These are phyloP conservation scores for Cyanoramphus novaezelandiae DNA, from an alignment of 2,113 vertebrate genomes.

Conservation along the genomic window DNA sequence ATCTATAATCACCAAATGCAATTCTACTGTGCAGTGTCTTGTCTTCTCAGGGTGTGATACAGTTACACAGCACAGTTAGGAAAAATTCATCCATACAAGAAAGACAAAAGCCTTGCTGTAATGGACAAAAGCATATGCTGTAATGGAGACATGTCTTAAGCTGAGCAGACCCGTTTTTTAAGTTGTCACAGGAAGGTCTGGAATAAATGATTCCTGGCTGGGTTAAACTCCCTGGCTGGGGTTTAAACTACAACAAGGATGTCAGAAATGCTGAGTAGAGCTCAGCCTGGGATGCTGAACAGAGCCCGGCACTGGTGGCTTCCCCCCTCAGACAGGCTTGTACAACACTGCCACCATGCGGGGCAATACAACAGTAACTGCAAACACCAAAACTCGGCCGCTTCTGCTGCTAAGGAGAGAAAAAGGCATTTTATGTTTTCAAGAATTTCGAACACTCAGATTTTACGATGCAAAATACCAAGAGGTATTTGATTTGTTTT, in stretches of 20 bases:
- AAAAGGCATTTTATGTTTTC: neutral
- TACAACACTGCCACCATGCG: slow-evolving; percentile 30
- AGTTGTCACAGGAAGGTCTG: neutral
- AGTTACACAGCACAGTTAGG: neutral
- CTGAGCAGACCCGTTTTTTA: neutral
- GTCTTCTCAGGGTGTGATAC: neutral
- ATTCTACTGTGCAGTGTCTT: neutral
- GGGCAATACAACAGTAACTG: neutral
- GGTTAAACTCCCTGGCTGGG: neutral
- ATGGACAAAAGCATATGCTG: neutral
- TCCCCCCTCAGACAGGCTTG: neutral
- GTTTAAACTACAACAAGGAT: neutral
- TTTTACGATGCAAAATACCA: neutral
- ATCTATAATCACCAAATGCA: neutral
- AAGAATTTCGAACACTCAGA: neutral
- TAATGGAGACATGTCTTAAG: neutral
- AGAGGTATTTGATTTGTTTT: neutral
- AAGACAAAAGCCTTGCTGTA: neutral
- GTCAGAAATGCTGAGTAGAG: no score
- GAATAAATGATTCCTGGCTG: neutral
- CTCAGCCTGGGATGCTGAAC: neutral
- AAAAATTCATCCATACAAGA: neutral
- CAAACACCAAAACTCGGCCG: no score
- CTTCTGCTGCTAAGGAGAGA: neutral
- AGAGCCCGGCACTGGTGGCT: no score